Base-by-base conservation (phyloP, 2,797 vertebrate genomes). In the Sebastolobus alascanus region DNA sequence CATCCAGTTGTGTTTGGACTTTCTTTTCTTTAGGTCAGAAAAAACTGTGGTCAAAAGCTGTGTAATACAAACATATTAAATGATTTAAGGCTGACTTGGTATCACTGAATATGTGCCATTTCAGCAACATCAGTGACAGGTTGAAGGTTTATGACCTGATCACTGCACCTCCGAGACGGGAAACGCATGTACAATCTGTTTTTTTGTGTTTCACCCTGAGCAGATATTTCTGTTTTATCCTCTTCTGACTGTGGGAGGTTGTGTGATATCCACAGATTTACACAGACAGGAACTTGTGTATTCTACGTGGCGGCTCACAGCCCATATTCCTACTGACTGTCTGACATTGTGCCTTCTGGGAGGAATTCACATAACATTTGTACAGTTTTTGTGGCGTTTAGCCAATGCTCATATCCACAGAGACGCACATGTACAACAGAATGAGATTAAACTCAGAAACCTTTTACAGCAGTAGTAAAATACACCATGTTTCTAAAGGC, bases 361-460 rank as follows among this genome's bases (percentile, higher is more conserved):
- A 84, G 56, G 63, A 84, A 84, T 85, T 81, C 79, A 74, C 65
- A 68, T 84, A 78, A 67, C 78, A 83, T 82, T 85, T 86, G 65
- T 79, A 75, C 61, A 76, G 67, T 86, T 56, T 83, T 71, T 86
- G 73, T 86, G 78, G 80, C 79, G 14, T 88, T 87, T 84, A 84
- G 73, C 70, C 79, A n/a, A 76, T 85, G 82, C 65, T 86, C 68
- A 27, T 18, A 64, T 87, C 76, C 73, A 70, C 69, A 70, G 83
- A 84, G 70, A 74, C 16, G 0, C 50, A 12, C 63, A 69, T 22
- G 37, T n/a, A 52, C 75, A 79, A 64, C 29, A 69, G 43, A 80
- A 77, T 71, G 35, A 78, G 73, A 81, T 86, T 80, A 79, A 85
- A 84, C 14, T 75, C 65, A 9, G 37, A 73, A 68, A 68, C 38